Evolutionary conservation across 2,888 invertebrate genomes (phyloP).

Genomic region (Polydrusus cervinus): DNA sequence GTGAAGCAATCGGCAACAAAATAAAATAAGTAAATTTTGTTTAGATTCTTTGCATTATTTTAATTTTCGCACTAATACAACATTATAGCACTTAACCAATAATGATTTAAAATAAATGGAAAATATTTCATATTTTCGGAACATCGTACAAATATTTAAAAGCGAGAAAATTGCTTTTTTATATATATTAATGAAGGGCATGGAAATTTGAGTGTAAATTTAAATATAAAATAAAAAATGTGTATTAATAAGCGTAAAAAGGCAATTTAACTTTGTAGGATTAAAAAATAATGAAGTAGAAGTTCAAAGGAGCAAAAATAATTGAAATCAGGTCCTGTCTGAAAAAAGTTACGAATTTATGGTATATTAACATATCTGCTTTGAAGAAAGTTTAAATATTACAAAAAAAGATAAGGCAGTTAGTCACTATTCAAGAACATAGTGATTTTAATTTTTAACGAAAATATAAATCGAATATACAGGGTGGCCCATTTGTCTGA

Average conservation of each 20-base stretch:
- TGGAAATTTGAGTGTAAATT: neutral
- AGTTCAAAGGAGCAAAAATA: neutral
- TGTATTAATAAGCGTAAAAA: neutral
- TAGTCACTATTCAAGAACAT: too few species aligned
- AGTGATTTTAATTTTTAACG: too few species aligned
- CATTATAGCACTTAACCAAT: too few species aligned
- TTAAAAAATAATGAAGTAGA: slow-evolving; percentile 1
- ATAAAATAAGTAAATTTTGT: too few species aligned
- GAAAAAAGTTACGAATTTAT: neutral
- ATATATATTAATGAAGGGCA: neutral
- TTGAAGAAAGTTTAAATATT: too few species aligned
- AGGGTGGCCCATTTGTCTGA: too few species aligned
- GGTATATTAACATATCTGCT: neutral
- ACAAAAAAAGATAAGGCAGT: too few species aligned
- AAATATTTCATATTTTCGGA: too few species aligned
- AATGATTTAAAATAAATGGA: neutral
- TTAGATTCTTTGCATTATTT: too few species aligned
- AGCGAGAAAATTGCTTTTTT: neutral
- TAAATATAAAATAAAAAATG: neutral
- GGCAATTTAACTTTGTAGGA: slow-evolving; percentile 1
- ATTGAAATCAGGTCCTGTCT: neutral
- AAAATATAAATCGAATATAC: too few species aligned
- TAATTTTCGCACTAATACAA: too few species aligned
- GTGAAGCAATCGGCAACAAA: too few species aligned
- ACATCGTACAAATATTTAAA: neutral